Percentiles rank a stretch among this genome's conserved stretches.
Conservation (phyloP, 2,113 vertebrate genomes). For the Brachyhypopomus occidentalis region DNA sequence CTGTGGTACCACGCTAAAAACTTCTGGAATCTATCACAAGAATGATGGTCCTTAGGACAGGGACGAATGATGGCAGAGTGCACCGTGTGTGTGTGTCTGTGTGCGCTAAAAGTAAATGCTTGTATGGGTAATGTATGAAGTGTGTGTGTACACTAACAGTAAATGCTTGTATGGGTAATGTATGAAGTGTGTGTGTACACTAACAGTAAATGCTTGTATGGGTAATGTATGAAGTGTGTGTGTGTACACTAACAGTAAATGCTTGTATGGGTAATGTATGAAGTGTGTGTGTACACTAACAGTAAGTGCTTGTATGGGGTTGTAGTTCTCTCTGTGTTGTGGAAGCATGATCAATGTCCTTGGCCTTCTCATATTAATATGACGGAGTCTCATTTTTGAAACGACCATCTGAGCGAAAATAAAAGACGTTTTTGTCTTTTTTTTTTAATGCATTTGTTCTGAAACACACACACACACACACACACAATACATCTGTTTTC, state of each 20-base stretch:
- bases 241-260: too few relatives aligned
- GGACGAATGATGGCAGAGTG: slow-evolving; percentile 20
- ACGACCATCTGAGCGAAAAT: slow-evolving; percentile 65
- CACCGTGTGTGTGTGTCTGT: slow-evolving; percentile 5
- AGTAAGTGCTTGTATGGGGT: slow-evolving; percentile 41
- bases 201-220: too few relatives aligned
- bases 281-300: slow-evolving; percentile 26
- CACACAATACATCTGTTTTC: neutral
- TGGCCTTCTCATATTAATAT: slow-evolving; percentile 62
- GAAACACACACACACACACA: slow-evolving; percentile 1
- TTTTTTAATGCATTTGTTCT: neutral
- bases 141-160: too few relatives aligned
- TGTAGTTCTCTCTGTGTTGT: slow-evolving; percentile 69
- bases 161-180: too few relatives aligned
- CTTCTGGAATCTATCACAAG: slow-evolving; percentile 15
- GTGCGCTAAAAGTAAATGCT: neutral
- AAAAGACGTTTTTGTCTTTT: slow-evolving; percentile 33
- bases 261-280: too few relatives aligned
- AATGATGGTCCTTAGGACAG: slow-evolving; percentile 9
- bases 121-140: too few relatives aligned
- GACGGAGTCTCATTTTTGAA: slow-evolving; percentile 74
- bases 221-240: neutral
- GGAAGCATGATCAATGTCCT: slow-evolving; percentile 71
- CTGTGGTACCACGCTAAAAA: neutral
- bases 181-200: too few relatives aligned